Conservation (phyloP, 2,113 vertebrate species). For the Neopipo cinnamomea region DNA sequence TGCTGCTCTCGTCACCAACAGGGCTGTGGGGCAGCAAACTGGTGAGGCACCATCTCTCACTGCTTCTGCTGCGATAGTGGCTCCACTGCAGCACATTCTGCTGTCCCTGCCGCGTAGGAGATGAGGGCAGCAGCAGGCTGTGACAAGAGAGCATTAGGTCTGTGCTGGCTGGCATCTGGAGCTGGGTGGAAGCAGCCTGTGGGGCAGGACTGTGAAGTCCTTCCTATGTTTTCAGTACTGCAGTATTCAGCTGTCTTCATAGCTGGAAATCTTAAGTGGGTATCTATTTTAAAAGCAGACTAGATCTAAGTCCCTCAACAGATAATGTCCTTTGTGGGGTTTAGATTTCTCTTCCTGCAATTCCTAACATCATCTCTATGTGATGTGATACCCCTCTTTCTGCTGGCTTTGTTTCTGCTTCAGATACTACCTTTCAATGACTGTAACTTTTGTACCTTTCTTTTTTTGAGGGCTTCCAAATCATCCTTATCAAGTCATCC, state of each 20-base stretch:
- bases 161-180: not conserved
- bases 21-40: constrained; percentile 36
- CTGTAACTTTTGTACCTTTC: not conserved
- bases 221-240: not conserved
- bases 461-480: not conserved
- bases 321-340: not conserved
- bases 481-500: not conserved
- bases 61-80: constrained; percentile 17
- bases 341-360: not conserved
- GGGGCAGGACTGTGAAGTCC: not conserved
- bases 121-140: constrained; percentile 22
- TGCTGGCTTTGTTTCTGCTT: constrained; percentile 21
- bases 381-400: not conserved
- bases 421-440: not conserved
- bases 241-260: not conserved
- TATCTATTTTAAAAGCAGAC: not conserved
- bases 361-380: not conserved
- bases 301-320: not conserved
- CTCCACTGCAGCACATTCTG: constrained; percentile 10
- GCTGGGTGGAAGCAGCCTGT: not conserved
- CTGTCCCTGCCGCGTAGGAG: not conserved
- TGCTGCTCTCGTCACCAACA: constrained; percentile 1
- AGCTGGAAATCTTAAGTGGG: not conserved
- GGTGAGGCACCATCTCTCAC: constrained; percentile 48
- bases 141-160: not conserved